Conservation (phyloP, 2,888 invertebrate species). For the Troides helena region DNA sequence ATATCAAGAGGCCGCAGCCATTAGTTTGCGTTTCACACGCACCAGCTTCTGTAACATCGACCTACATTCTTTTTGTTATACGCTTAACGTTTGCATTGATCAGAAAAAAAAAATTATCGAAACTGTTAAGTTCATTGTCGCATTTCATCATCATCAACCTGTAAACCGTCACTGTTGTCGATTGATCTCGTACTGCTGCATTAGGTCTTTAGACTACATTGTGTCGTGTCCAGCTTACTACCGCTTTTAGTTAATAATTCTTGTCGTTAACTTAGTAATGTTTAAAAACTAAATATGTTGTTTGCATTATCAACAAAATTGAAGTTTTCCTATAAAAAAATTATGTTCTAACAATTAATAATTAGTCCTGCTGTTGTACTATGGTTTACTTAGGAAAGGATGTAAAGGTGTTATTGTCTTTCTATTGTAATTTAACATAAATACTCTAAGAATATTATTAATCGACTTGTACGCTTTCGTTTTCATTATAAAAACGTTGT, state of each 20-base stretch:
- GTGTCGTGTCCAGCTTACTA: too few species aligned
- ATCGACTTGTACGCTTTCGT: not conserved
- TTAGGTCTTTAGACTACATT: too few species aligned
- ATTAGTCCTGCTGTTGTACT: too few species aligned
- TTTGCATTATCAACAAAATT: too few species aligned
- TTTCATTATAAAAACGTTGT: not conserved
- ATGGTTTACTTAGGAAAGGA: too few species aligned
- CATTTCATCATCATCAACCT: not conserved
- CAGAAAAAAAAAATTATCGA: not conserved
- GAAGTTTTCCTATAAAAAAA: too few species aligned
- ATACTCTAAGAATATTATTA: not conserved
- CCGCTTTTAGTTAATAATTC: too few species aligned
- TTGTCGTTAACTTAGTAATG: too few species aligned
- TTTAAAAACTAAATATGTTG: too few species aligned
- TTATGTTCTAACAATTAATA: too few species aligned
- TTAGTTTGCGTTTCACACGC: conserved; percentile 70
- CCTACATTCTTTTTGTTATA: conserved; percentile 46
- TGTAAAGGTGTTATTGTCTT: not conserved
- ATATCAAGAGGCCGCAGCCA: conserved; percentile 49
- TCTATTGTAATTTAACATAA: not conserved
- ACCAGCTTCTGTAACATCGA: conserved; percentile 35
- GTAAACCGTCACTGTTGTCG: too few species aligned
- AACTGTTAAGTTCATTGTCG: conserved; percentile 15
- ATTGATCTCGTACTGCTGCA: too few species aligned
- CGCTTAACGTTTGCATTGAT: conserved; percentile 2